These are phyloP conservation scores for Atrichornis clamosus DNA, from an alignment of 2,113 vertebrate genomes.

Conservation along the genomic window DNA sequence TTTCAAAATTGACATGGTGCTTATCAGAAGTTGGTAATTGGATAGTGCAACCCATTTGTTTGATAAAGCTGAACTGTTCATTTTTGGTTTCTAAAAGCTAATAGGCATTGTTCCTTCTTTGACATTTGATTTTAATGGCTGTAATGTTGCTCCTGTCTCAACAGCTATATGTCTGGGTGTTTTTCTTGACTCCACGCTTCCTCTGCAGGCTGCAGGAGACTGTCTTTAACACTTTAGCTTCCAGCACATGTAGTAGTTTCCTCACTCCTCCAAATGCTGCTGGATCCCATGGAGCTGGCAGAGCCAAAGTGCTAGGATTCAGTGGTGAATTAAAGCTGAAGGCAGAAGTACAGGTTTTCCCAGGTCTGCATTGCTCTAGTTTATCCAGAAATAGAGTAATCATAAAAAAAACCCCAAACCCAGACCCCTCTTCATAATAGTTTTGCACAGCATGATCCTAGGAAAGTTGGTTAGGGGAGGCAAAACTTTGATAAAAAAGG, in stretches of 20 bases:
- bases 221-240: conserved; percentile 54
- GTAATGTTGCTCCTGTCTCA: conserved; percentile 65
- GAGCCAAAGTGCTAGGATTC: background rate
- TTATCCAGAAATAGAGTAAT: background rate
- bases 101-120: conserved; percentile 59
- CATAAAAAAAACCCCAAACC: background rate
- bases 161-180: conserved; percentile 39
- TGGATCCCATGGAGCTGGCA: background rate
- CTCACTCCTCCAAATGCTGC: background rate
- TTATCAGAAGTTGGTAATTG: conserved; percentile 68
- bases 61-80: conserved; percentile 60
- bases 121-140: conserved; percentile 72
- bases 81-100: conserved; percentile 62
- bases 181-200: background rate
- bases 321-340: background rate
- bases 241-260: background rate
- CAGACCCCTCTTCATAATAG: background rate
- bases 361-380: background rate
- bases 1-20: conserved; percentile 57
- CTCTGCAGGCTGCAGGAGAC: background rate
- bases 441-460: background rate
- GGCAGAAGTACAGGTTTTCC: background rate
- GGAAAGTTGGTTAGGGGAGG: background rate
- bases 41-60: conserved; percentile 58
- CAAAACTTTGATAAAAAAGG: background rate